A percentile compares a stretch with the other conserved stretches of the same genome.
Conservation (phyloP, 2,797 vertebrate species). For the Pseudocheirus occidentalis region DNA sequence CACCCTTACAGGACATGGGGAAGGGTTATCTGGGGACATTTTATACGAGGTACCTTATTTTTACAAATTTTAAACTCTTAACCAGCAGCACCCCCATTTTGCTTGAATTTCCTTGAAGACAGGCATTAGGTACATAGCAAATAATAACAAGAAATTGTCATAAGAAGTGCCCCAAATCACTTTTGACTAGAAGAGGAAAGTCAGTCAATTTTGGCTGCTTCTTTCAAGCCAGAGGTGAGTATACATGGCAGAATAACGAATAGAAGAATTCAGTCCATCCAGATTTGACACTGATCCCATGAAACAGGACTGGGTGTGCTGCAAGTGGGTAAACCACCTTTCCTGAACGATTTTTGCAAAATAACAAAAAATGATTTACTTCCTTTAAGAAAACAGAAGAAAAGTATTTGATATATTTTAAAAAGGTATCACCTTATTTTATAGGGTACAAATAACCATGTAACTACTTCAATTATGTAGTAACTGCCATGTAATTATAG, state of each 20-base stretch:
- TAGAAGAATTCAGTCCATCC: constrained; percentile 3
- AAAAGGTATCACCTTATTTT: constrained; percentile 43
- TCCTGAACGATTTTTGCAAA: not conserved
- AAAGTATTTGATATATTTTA: constrained; percentile 17
- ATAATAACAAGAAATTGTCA: not conserved
- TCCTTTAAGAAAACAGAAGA: constrained; percentile 45
- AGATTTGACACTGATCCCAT: not conserved
- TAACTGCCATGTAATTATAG: constrained; percentile 52
- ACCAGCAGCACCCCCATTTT: not conserved
- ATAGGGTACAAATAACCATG: constrained; percentile 48
- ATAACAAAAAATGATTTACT: constrained; percentile 15
- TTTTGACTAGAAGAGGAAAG: not conserved
- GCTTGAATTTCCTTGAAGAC: not conserved
- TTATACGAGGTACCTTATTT: not conserved
- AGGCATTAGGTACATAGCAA: not conserved
- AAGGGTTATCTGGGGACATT: constrained; percentile 11
- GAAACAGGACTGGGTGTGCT: not conserved
- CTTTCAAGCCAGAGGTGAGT: constrained; percentile 24
- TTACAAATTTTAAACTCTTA: constrained; percentile 51
- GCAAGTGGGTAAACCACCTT: not conserved
- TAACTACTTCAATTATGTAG: constrained; percentile 50
- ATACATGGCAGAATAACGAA: constrained; percentile 1
- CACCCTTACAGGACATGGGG: not conserved
- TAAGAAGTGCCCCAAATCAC: constrained; percentile 42
- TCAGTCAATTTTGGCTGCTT: not conserved